phyloP scores from a whole-genome alignment of 53 echinoderm and acorn worm species.

The Holothuria scabra region DNA sequence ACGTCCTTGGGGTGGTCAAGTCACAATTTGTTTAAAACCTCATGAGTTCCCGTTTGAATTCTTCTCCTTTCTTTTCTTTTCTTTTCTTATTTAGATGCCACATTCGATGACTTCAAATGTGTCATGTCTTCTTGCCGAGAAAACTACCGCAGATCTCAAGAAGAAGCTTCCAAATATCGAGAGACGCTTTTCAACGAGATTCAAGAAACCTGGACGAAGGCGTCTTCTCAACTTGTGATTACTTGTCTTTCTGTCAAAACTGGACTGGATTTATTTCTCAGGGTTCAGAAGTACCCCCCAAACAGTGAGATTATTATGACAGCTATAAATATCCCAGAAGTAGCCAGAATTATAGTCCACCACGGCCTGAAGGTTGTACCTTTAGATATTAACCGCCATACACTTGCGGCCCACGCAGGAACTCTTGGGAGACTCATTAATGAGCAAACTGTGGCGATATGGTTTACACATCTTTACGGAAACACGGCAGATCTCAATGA shows the following conservation, averaged over 20 bases:
- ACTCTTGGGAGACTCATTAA: slow-evolving; percentile 67
- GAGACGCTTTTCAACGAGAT: slow-evolving; percentile 54
- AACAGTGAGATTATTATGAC: slow-evolving; percentile 89
- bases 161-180: slow-evolving; percentile 3
- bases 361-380: slow-evolving; percentile 86
- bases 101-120: slow-evolving; percentile 26
- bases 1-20: too few species aligned
- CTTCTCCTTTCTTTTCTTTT: too few species aligned
- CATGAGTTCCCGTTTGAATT: neutral
- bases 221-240: slow-evolving; percentile 51
- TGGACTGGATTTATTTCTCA: slow-evolving; percentile 81
- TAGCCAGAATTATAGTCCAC: slow-evolving; percentile 67
- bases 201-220: slow-evolving; percentile 32
- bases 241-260: slow-evolving; percentile 83
- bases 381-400: slow-evolving; percentile 69
- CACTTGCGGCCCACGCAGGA: slow-evolving; percentile 68
- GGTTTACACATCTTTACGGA: slow-evolving; percentile 87
- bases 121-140: neutral
- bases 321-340: slow-evolving; percentile 78
- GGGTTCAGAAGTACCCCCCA: slow-evolving; percentile 85
- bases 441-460: slow-evolving; percentile 74
- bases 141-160: neutral
- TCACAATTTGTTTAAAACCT: neutral
- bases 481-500: slow-evolving; percentile 72
- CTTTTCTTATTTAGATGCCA: slow-evolving; percentile 15